Evolutionary conservation across 2,888 invertebrate genomes (phyloP), one percentile per base, ranked within the genome.

Genomic region (Xiphydria camelus): DNA sequence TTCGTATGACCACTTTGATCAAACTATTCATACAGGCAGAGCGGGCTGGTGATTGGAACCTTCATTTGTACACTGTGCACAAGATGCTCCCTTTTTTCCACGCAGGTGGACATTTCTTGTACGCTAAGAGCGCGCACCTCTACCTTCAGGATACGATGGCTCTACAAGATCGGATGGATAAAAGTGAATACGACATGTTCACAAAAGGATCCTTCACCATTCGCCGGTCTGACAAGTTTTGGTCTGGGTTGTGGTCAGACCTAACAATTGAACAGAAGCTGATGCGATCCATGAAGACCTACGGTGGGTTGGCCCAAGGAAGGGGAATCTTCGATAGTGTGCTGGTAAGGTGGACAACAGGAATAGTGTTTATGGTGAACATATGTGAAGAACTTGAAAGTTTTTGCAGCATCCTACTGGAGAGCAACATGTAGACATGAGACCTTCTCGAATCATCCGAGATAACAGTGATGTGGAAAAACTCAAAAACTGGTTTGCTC

Each of bases 371-470:
- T 45, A 46, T 61, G 22, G 48, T 57, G 6, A 47, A 59, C 38
- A 35, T 64, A 40, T 51, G 48, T 9, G 49, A 65, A 44, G 21
- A 29, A 4, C 12, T 53, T 2, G 53, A 55, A 40, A 23, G 49
- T 12, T 60, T 59, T 48, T 62, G 58, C 34, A 38, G 49, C 20
- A 47, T 57, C 32, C 29, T 4, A 52, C 55, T 21, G 51, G 56
- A 4, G 61, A 67, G 34, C 64, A 68, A 50, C 67, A 67, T 47
- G 53, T 61, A 2, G 62, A 68, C 37, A 25, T 46, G 12, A 37
- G 62, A 33, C 18, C 26, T 45, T 55, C 56, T 5, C 42, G 62
- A 18, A 56, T 64, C 14, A 15, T 39, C 18, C 41, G 55, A 46
- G 56, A 65, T 45, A 46, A 48, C 31, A 20, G 22, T 26, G 62